Percentiles rank a stretch among this genome's conserved stretches.
Evolutionary conservation across 2,113 vertebrate species (phyloP).

Genomic region (Epinephelus fuscoguttatus): DNA sequence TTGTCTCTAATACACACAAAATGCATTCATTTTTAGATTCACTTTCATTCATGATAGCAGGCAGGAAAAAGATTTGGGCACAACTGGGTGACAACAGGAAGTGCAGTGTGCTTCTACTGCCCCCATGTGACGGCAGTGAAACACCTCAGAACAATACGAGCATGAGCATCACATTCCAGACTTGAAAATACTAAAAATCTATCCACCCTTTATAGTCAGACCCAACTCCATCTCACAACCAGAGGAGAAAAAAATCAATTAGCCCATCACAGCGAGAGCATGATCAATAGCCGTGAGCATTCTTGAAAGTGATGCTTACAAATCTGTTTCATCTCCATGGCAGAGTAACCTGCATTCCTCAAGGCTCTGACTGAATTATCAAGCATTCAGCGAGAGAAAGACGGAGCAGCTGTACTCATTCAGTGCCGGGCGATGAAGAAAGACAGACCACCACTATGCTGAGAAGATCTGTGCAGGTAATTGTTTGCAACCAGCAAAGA

Average conservation of each 20-base stretch:
- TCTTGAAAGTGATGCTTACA: conserved; percentile 8
- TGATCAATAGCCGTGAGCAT: conserved; percentile 13
- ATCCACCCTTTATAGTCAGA: too few species aligned
- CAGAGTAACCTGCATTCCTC: conserved; percentile 21
- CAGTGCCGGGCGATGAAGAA: not conserved
- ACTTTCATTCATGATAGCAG: conserved; percentile 43
- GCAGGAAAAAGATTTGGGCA: not conserved
- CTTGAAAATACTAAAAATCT: not conserved
- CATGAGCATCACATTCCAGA: not conserved
- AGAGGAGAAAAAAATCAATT: conserved; percentile 7
- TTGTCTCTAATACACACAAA: conserved; percentile 43
- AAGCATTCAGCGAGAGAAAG: conserved; percentile 2
- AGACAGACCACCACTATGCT: not conserved
- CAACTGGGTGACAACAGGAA: not conserved
- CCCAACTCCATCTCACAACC: not conserved
- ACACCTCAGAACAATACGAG: not conserved
- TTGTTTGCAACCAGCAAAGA: not conserved
- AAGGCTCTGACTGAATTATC: conserved; percentile 7
- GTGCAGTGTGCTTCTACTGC: conserved; percentile 60
- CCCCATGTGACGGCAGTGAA: conserved; percentile 50
- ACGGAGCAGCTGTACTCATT: not conserved
- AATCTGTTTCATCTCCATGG: conserved; percentile 7
- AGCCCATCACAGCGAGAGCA: not conserved
- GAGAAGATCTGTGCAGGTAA: not conserved
- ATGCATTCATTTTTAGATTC: conserved; percentile 19